A percentile compares a stretch with the other conserved stretches of the same genome.
Conservation (phyloP, 2,888 invertebrate genomes). For the Mellilla xanthometata region DNA sequence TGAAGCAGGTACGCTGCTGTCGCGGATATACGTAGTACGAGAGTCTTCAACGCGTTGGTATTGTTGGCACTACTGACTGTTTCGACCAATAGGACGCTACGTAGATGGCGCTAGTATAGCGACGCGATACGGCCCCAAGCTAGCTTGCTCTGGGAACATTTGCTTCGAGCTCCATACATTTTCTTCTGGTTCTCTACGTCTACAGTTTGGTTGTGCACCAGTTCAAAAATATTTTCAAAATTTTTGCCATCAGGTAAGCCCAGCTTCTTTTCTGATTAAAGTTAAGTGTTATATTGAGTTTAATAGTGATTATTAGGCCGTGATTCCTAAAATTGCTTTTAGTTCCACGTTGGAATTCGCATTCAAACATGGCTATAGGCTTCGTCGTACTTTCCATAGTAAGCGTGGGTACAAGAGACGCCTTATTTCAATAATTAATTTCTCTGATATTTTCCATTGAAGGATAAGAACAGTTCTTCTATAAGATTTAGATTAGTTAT, state of each 20-base stretch:
- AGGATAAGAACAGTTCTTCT: slow-evolving; percentile 74
- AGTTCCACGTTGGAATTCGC: slow-evolving; percentile 80
- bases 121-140: slow-evolving; percentile 80
- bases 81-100: slow-evolving; percentile 61
- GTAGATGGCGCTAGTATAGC: slow-evolving; percentile 73
- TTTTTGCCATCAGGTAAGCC: slow-evolving; percentile 82
- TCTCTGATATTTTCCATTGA: slow-evolving; percentile 77
- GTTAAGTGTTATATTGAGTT: slow-evolving; percentile 56
- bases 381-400: slow-evolving; percentile 77
- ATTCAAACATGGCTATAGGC: slow-evolving; percentile 81
- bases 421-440: slow-evolving; percentile 79
- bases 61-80: slow-evolving; percentile 62
- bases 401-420: slow-evolving; percentile 79
- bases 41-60: slow-evolving; percentile 45
- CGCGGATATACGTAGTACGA: slow-evolving; percentile 80
- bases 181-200: slow-evolving; percentile 82
- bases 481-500: slow-evolving; percentile 69
- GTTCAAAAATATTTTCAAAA: slow-evolving; percentile 82
- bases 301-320: slow-evolving; percentile 54
- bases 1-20: slow-evolving; percentile 41
- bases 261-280: slow-evolving; percentile 63
- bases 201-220: slow-evolving; percentile 82
- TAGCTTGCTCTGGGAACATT: slow-evolving; percentile 76
- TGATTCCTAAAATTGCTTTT: slow-evolving; percentile 60
- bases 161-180: slow-evolving; percentile 82